Evolutionary conservation across 2,113 vertebrate species (phyloP).

Genomic region (Trachemys scripta): DNA sequence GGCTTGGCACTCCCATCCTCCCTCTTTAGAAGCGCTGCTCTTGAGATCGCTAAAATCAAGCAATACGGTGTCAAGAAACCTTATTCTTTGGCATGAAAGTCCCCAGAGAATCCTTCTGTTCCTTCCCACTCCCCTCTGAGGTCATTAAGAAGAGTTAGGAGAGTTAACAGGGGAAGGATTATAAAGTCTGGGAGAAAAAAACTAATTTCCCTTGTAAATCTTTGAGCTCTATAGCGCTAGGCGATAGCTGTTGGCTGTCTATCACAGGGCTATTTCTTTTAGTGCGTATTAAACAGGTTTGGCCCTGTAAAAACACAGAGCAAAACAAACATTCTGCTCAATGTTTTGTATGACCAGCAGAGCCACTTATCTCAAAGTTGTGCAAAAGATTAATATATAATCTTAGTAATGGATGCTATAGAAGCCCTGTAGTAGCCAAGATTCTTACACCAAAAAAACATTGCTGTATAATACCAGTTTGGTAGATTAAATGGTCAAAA

Average conservation of each 20-base stretch:
- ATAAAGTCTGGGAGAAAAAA: not conserved
- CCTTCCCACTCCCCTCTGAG: not conserved
- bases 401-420: not conserved
- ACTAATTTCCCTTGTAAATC: not conserved
- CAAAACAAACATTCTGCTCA: not conserved
- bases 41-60: not conserved
- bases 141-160: too few species aligned
- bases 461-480: not conserved
- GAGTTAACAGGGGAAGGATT: not conserved
- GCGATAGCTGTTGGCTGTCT: not conserved
- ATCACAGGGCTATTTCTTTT: not conserved
- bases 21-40: not conserved
- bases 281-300: not conserved
- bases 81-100: not conserved
- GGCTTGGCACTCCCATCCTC: not conserved
- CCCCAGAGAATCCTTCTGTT: not conserved
- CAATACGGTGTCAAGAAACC: not conserved
- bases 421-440: not conserved
- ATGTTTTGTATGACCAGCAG: not conserved
- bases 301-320: not conserved
- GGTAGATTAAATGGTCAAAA: not conserved
- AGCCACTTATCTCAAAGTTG: not conserved
- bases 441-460: not conserved
- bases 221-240: not conserved
- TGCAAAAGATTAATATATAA: not conserved